phyloP scores from a whole-genome alignment of 2,888 invertebrate genomes.

The Hyposoter dolosus region DNA sequence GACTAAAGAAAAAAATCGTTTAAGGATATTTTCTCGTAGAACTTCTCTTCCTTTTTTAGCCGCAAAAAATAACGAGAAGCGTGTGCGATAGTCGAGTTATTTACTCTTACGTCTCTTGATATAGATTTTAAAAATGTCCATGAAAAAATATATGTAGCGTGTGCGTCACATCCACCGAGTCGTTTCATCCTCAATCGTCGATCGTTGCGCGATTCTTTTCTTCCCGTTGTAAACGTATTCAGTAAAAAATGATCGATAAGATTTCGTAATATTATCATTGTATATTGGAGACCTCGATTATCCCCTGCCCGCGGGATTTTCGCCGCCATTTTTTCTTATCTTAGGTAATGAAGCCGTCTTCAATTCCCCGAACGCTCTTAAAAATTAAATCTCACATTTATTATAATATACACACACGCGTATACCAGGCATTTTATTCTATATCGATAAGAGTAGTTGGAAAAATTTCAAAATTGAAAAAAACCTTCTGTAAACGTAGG shows the following conservation, averaged over 20 bases:
- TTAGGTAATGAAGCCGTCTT: constrained; percentile 55
- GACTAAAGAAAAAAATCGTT: constrained; percentile 20
- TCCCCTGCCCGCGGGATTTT: constrained; percentile 60
- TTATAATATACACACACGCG: constrained; percentile 74
- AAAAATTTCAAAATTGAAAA: not conserved
- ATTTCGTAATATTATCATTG: constrained; percentile 69
- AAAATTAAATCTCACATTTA: constrained; percentile 81
- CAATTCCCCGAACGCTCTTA: constrained; percentile 71
- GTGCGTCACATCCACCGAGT: constrained; percentile 22
- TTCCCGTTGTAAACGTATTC: constrained; percentile 80
- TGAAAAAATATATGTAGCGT: constrained; percentile 47
- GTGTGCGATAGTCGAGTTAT: constrained; percentile 49
- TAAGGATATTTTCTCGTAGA: constrained; percentile 15
- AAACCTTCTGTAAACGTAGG: not conserved
- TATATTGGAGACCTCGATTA: constrained; percentile 61
- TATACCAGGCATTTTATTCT: constrained; percentile 13
- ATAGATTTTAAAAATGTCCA: constrained; percentile 39
- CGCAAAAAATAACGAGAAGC: constrained; percentile 29
- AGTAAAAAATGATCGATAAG: constrained; percentile 73
- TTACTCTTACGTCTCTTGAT: not conserved
- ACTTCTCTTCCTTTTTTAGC: constrained; percentile 5
- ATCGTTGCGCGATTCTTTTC: constrained; percentile 13
- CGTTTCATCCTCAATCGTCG: not conserved
- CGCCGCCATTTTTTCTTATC: constrained; percentile 27
- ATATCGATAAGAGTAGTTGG: not conserved